Conservation (phyloP, 2,797 vertebrate genomes). For the Euthynnus affinis region DNA sequence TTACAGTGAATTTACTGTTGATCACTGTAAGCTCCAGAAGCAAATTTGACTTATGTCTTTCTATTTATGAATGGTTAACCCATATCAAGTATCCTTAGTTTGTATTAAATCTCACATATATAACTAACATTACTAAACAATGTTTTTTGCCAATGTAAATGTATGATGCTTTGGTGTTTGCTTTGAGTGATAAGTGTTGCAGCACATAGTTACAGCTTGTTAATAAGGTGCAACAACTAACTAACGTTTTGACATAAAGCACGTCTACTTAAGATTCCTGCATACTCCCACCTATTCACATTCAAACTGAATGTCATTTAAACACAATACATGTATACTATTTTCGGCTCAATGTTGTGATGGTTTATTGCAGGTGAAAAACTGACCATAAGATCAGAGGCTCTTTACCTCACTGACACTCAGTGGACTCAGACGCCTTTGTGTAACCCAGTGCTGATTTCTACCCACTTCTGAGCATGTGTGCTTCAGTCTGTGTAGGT, state of each 20-base stretch:
- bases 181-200: not conserved
- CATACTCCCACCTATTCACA: not conserved
- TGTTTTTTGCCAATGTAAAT: too few species aligned
- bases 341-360: not conserved
- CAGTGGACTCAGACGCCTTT: constrained; percentile 11
- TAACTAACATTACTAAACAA: too few species aligned
- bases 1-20: constrained; percentile 18
- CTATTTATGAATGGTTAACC: too few species aligned
- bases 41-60: too few species aligned
- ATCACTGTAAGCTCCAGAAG: too few species aligned
- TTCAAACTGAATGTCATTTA: not conserved
- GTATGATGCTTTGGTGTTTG: too few species aligned
- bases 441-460: constrained; percentile 2
- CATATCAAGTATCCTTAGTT: too few species aligned
- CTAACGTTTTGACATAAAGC: too few species aligned
- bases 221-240: not conserved
- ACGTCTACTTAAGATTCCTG: too few species aligned
- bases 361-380: not conserved
- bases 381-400: not conserved
- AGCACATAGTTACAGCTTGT: not conserved
- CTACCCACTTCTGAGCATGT: constrained; percentile 4
- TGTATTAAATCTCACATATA: too few species aligned
- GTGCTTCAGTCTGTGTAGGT: constrained; percentile 32
- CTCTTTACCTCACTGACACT: constrained; percentile 2
- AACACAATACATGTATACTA: not conserved